These are phyloP conservation scores for Cichladusa arquata DNA, from an alignment of 2,113 vertebrate species.

Conservation along the genomic window DNA sequence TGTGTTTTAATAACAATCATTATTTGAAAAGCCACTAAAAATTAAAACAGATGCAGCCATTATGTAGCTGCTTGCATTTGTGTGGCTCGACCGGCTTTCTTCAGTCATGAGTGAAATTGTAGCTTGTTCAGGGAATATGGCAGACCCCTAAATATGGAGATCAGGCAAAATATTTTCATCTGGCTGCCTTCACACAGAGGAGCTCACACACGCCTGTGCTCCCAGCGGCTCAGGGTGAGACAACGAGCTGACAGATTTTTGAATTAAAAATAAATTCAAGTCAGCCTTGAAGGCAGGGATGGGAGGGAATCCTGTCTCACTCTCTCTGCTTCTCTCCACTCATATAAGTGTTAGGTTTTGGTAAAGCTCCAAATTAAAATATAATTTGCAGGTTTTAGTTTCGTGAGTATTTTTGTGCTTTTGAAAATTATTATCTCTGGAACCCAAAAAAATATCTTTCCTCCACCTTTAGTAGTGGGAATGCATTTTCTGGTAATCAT, in stretches of 20 bases:
- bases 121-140: slow-evolving; percentile 45
- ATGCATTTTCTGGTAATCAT: background rate
- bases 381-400: background rate
- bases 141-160: slow-evolving; percentile 40
- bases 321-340: background rate
- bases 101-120: slow-evolving; percentile 58
- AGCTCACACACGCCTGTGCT: background rate
- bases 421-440: background rate
- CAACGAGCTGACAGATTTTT: slow-evolving; percentile 11
- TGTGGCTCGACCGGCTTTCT: slow-evolving; percentile 6
- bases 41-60: slow-evolving; percentile 55
- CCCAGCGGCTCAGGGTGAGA: slow-evolving; percentile 17
- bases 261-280: slow-evolving; percentile 23
- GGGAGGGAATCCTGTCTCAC: background rate
- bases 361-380: background rate
- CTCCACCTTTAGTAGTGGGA: background rate
- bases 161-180: slow-evolving; percentile 52
- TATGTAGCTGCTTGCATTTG: slow-evolving; percentile 38
- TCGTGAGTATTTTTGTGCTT: background rate
- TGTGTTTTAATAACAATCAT: slow-evolving; percentile 52
- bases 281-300: background rate
- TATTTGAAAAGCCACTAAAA: slow-evolving; percentile 49
- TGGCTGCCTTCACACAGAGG: slow-evolving; percentile 21
- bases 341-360: background rate
- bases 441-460: background rate